Evolutionary conservation across 1,140 invertebrate genomes (phyloP), one percentile per base, ranked within the genome.

Genomic region (Hylaeus anthracinus): DNA sequence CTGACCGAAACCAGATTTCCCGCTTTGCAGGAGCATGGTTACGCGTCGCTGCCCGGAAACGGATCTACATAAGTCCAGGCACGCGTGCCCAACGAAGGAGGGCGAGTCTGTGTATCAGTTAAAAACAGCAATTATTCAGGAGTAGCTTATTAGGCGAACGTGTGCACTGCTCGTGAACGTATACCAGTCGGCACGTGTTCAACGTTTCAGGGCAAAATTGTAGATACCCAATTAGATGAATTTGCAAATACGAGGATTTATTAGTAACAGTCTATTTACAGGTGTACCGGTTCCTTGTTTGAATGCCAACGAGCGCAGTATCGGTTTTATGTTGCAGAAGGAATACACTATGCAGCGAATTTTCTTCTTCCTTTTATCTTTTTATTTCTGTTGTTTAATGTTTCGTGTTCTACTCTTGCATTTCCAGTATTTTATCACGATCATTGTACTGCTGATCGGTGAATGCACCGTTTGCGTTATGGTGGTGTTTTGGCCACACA

Each of bases 401-500:
- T 51, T 51, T 51, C 10, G 1, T 48, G 41, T 10, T 83, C 85
- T 76, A 86, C 77, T 48, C 48, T 56, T 45, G 15, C 39, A 64
- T 86, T 95, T 94, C 55, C 92, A 97, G 95, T 98, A 97, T 88
- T 95, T 97, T 72, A 89, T 96, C 55, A 91, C 96, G 51, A 95
- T 98, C 8, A 92, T 97, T 53, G 84, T 96, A 2, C 92, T 97
- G 5, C 91, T 98, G 1, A 81, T 97, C 51, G 95, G 95, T 15
- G 96, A 97, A 91, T 96, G 96, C 61, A 95, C 95, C 2, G 92
- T 96, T 1, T 97, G 97, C 60, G 94, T 96, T 48, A 89, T 96
- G 41, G 96, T 96, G 1, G 95, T 96, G n/a, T 94, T 97, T 39
- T 97, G 97, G 95, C 97, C 97, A 9, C 95, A 97, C 79, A 96